phyloP scores from a whole-genome alignment of 2,797 vertebrate genomes.

The Sebastes hopkinsi region DNA sequence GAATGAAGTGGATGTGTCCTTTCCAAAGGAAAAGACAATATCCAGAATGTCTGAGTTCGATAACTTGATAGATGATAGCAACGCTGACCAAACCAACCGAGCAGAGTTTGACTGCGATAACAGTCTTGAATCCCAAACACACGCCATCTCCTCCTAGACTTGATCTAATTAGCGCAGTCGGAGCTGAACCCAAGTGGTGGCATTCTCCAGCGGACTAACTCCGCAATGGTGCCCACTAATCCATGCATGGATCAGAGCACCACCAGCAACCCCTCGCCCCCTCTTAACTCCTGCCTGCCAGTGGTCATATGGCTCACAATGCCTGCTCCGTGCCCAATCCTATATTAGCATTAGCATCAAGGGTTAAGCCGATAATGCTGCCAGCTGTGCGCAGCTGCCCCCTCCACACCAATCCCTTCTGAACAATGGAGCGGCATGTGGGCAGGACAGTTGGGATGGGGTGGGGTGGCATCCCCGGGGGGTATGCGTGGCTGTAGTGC shows the following conservation, averaged over 20 bases:
- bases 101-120: not conserved
- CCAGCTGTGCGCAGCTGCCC: constrained; percentile 77
- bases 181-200: constrained; percentile 42
- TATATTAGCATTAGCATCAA: constrained; percentile 70
- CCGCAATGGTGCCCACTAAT: constrained; percentile 63
- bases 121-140: constrained; percentile 19
- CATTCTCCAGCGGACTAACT: constrained; percentile 39
- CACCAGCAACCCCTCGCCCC: constrained; percentile 10
- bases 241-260: constrained; percentile 46
- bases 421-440: constrained; percentile 57
- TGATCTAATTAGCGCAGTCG: constrained; percentile 50
- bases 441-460: constrained; percentile 46
- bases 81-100: not conserved
- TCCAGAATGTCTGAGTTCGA: not conserved
- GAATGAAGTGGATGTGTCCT: not conserved
- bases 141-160: constrained; percentile 4
- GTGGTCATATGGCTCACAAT: constrained; percentile 60
- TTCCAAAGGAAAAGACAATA: not conserved
- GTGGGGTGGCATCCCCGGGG: constrained; percentile 61
- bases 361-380: constrained; percentile 74
- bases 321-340: constrained; percentile 61
- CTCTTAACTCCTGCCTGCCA: constrained; percentile 32
- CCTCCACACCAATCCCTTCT: constrained; percentile 58
- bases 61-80: not conserved
- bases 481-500: constrained; percentile 76